Evolutionary conservation across 2,797 vertebrate species (phyloP).

Genomic region (Argya squamiceps): DNA sequence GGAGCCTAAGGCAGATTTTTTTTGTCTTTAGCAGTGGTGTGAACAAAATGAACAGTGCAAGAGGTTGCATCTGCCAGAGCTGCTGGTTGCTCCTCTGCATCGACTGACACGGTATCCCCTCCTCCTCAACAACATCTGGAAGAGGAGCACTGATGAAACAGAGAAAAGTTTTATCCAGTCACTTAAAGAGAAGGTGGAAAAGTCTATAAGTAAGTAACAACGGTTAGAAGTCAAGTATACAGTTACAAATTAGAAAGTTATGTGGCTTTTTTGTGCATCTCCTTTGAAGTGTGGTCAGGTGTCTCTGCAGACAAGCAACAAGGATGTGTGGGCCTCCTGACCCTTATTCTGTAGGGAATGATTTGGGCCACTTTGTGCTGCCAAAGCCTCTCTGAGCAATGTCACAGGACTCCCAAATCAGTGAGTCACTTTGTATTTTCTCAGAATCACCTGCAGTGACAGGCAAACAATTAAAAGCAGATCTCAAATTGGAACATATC

Average conservation of each 20-base stretch:
- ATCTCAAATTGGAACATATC: neutral
- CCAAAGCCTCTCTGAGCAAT: neutral
- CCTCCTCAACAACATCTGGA: conserved; percentile 87
- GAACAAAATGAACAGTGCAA: conserved; percentile 87
- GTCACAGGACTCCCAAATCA: conserved; percentile 6
- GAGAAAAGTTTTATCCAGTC: conserved; percentile 78
- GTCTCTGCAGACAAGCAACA: neutral
- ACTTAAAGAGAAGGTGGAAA: conserved; percentile 88
- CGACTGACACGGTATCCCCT: conserved; percentile 87
- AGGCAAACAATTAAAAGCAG: neutral
- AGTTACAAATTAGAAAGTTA: neutral
- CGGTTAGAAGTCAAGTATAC: neutral
- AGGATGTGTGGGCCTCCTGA: neutral
- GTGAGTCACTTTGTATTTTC: neutral
- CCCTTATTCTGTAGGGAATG: neutral
- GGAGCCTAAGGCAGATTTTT: neutral
- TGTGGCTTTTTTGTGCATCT: neutral
- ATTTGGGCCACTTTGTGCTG: neutral
- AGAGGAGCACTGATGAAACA: conserved; percentile 73
- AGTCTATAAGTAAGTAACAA: conserved; percentile 85
- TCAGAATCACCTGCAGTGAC: neutral
- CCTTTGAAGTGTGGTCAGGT: neutral
- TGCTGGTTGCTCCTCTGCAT: conserved; percentile 88
- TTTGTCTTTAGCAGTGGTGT: conserved; percentile 82
- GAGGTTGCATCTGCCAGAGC: conserved; percentile 84